Conservation (phyloP, 2,113 vertebrate species). For the Gorsachius goisagi region DNA sequence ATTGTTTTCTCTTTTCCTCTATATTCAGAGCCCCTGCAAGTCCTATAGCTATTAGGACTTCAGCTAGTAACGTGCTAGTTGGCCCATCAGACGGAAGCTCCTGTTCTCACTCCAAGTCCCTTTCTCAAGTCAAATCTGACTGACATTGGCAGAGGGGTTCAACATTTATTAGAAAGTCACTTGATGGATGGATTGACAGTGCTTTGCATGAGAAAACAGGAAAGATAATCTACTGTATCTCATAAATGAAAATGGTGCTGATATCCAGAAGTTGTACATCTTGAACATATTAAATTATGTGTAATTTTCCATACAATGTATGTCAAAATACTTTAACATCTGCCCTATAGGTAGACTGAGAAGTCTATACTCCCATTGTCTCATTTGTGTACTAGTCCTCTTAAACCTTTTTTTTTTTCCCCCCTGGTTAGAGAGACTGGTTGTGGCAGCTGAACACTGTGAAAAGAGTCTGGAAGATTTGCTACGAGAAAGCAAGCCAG, state of each 20-base stretch:
- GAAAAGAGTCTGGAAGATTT: conserved; percentile 86
- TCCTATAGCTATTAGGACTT: neutral
- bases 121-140: neutral
- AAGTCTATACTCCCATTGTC: neutral
- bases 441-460: conserved; percentile 95
- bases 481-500: conserved; percentile 81
- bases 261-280: neutral
- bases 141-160: neutral
- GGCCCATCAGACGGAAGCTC: neutral
- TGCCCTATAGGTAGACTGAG: neutral
- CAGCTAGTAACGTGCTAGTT: neutral
- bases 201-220: neutral
- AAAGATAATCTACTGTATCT: neutral
- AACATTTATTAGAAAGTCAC: neutral
- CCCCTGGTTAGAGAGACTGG: conserved; percentile 84
- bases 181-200: neutral
- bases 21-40: neutral
- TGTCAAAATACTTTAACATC: neutral
- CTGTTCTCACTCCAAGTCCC: neutral
- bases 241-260: neutral
- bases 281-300: neutral
- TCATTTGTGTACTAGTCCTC: neutral
- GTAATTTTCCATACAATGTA: neutral
- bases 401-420: neutral
- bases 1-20: neutral